Evolutionary conservation across 2,888 invertebrate genomes (phyloP).

Genomic region (Phyllotreta cruciferae): DNA sequence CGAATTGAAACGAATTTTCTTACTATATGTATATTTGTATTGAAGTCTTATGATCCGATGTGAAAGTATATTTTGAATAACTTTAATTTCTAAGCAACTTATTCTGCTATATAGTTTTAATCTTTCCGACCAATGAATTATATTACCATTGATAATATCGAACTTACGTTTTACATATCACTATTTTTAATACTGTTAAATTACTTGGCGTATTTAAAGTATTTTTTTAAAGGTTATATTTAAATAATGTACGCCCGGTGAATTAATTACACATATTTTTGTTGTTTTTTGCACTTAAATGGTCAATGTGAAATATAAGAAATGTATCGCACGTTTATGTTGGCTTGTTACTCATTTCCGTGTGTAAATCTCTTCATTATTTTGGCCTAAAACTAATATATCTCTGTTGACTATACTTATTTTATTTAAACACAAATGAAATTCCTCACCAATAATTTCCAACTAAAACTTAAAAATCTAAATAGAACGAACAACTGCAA

Average conservation of each 20-base stretch:
- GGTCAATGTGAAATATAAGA: slow-evolving; percentile 27
- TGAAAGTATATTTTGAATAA: slow-evolving; percentile 19
- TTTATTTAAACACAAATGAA: not conserved
- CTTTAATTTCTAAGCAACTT: slow-evolving; percentile 20
- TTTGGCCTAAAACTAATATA: slow-evolving; percentile 37
- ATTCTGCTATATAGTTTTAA: slow-evolving; percentile 17
- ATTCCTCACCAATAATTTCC: no score
- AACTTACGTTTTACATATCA: slow-evolving; percentile 24
- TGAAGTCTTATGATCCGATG: not conserved
- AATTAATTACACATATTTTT: not conserved
- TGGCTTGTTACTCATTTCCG: slow-evolving; percentile 28
- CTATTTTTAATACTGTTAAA: slow-evolving; percentile 7
- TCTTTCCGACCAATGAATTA: slow-evolving; percentile 18
- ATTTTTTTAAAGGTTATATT: no score
- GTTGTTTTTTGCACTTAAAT: slow-evolving; percentile 28
- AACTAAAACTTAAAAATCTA: no score
- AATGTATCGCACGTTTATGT: slow-evolving; percentile 34
- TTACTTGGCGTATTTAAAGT: no score
- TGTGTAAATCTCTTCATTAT: slow-evolving; percentile 26
- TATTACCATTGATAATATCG: slow-evolving; percentile 15
- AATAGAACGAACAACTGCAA: no score
- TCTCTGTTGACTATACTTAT: slow-evolving; percentile 21
- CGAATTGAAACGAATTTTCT: slow-evolving; percentile 3
- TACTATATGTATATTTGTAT: not conserved
- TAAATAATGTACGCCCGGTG: no score